These are phyloP conservation scores for Coreius guichenoti DNA, from an alignment of 2,797 vertebrate species.

Conservation along the genomic window DNA sequence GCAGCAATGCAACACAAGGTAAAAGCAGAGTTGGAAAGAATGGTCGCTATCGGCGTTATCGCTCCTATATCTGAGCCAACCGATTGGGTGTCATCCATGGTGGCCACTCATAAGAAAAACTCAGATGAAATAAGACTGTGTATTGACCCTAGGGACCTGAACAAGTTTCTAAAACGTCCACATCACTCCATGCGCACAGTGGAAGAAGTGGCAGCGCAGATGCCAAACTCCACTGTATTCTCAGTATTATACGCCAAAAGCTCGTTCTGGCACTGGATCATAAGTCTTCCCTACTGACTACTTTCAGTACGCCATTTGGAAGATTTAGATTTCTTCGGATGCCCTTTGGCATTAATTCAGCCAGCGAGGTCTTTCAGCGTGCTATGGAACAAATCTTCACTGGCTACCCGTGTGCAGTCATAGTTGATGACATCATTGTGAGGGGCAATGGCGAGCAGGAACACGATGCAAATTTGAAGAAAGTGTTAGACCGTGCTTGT, in stretches of 20 bases:
- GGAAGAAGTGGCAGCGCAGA: constrained; percentile 41
- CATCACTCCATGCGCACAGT: no score
- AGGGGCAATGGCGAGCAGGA: not conserved
- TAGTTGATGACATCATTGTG: no score
- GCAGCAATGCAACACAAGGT: constrained; percentile 13
- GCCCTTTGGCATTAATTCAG: not conserved
- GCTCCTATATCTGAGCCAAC: not conserved
- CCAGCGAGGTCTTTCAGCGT: not conserved
- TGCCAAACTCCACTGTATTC: constrained; percentile 13
- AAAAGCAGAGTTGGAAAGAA: constrained; percentile 23
- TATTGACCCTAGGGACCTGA: constrained; percentile 37
- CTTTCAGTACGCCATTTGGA: not conserved
- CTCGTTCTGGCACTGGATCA: constrained; percentile 38
- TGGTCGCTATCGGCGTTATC: not conserved
- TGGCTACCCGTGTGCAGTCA: not conserved
- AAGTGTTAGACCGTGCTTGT: not conserved
- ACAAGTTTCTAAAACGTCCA: constrained; percentile 31
- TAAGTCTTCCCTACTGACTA: not conserved
- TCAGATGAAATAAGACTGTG: constrained; percentile 7
- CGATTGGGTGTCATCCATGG: constrained; percentile 7
- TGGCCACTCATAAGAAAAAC: constrained; percentile 18
- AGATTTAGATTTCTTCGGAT: not conserved
- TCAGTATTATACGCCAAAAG: constrained; percentile 32
- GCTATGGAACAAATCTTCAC: not conserved
- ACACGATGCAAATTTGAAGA: not conserved